These are phyloP conservation scores for Paedocypris micromegethes DNA, from an alignment of 2,797 vertebrate genomes.

Conservation along the genomic window DNA sequence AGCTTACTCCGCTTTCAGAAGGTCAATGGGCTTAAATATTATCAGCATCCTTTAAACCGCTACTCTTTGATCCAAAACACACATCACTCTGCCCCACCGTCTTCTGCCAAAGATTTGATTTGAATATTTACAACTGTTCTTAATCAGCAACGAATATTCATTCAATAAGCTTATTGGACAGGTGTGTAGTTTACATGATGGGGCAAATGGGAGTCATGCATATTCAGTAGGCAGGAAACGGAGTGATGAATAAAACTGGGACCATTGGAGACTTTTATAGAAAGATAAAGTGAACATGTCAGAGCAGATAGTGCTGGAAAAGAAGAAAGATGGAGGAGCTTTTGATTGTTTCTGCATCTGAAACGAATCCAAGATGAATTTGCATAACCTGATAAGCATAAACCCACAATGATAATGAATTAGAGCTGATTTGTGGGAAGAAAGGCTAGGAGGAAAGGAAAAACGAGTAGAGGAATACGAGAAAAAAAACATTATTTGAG, in stretches of 20 bases:
- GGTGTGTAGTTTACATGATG: slow-evolving; percentile 33
- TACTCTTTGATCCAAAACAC: slow-evolving; percentile 21
- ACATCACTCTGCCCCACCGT: slow-evolving; percentile 17
- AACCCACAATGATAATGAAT: slow-evolving; percentile 17
- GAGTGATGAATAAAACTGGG: slow-evolving; percentile 37
- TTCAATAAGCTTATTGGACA: slow-evolving; percentile 37
- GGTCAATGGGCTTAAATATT: slow-evolving; percentile 4
- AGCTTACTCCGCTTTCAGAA: slow-evolving; percentile 4
- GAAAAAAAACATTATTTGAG: neutral
- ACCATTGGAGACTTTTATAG: slow-evolving; percentile 37
- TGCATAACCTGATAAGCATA: slow-evolving; percentile 28
- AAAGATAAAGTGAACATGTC: slow-evolving; percentile 41
- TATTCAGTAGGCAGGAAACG: slow-evolving; percentile 40
- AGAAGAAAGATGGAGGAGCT: slow-evolving; percentile 10
- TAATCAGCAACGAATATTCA: slow-evolving; percentile 33
- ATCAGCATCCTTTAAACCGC: neutral
- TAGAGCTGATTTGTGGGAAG: slow-evolving; percentile 13
- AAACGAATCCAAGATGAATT: slow-evolving; percentile 29
- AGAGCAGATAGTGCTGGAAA: slow-evolving; percentile 31
- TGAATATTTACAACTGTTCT: slow-evolving; percentile 43
- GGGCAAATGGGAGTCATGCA: slow-evolving; percentile 29
- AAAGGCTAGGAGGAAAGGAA: slow-evolving; percentile 2
- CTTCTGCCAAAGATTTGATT: slow-evolving; percentile 4
- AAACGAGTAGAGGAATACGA: neutral
- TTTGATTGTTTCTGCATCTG: slow-evolving; percentile 29